Percentiles rank a stretch among this genome's conserved stretches.
Conservation (phyloP, 1,140 invertebrate species). For the Drosophila chauvacae region DNA sequence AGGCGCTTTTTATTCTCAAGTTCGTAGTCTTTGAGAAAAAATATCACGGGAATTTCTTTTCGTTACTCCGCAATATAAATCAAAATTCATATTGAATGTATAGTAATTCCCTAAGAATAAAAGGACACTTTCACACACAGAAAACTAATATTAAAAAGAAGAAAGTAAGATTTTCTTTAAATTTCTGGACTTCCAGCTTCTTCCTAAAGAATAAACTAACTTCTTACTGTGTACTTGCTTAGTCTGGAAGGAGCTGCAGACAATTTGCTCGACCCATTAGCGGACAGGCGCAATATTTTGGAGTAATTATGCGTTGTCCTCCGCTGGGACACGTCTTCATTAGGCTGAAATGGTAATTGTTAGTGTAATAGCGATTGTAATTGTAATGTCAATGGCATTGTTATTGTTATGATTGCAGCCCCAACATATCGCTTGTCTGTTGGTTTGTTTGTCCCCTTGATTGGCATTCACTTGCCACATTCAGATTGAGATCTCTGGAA, state of each 20-base stretch:
- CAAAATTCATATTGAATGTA: too few relatives aligned
- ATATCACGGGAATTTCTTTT: too few relatives aligned
- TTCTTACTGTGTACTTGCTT: constrained; percentile 5
- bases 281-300: constrained; percentile 66
- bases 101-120: too few relatives aligned
- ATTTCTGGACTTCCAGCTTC: background rate
- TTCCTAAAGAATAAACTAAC: background rate
- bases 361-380: constrained; percentile 53
- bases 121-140: too few relatives aligned
- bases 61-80: too few relatives aligned
- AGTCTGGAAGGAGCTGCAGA: background rate
- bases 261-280: constrained; percentile 69
- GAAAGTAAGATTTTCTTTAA: too few relatives aligned
- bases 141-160: too few relatives aligned
- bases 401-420: constrained; percentile 68
- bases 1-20: too few relatives aligned
- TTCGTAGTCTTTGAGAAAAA: too few relatives aligned
- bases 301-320: constrained; percentile 62
- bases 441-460: constrained; percentile 75
- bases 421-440: constrained; percentile 20
- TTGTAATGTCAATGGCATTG: constrained; percentile 69
- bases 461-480: constrained; percentile 81
- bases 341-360: constrained; percentile 51
- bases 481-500: constrained; percentile 54
- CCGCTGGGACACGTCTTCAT: constrained; percentile 64